Percentiles rank a stretch among this genome's conserved stretches.
phyloP scores from a whole-genome alignment of 2,113 vertebrate species.

The Bubo blakistoni region DNA sequence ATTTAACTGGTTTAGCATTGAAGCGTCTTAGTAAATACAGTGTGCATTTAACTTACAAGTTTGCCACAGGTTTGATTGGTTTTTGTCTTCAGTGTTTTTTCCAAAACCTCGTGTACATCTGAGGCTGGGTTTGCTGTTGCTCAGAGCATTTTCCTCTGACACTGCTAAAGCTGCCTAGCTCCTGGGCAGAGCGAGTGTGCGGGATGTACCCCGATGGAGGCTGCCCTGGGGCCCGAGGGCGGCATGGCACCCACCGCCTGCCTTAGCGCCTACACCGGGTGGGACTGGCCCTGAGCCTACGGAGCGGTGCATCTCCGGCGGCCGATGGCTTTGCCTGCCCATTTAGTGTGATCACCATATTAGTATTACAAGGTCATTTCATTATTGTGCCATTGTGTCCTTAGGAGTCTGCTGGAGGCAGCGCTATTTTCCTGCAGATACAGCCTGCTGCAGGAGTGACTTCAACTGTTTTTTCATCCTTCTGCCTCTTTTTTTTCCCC shows the following conservation, averaged over 20 bases:
- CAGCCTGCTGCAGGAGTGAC: not conserved
- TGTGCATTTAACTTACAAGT: not conserved
- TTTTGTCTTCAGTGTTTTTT: not conserved
- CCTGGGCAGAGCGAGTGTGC: accelerated
- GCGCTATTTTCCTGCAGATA: not conserved
- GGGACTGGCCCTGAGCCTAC: not conserved
- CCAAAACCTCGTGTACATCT: not conserved
- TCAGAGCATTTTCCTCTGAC: not conserved
- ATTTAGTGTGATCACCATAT: accelerated
- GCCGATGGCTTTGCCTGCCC: not conserved
- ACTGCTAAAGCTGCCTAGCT: not conserved
- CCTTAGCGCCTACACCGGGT: accelerated
- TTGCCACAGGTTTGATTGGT: not conserved
- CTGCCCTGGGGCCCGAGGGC: not conserved
- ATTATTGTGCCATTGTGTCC: not conserved
- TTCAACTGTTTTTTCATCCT: not conserved
- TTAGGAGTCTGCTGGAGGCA: not conserved
- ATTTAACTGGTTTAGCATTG: not conserved
- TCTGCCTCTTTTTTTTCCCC: not conserved
- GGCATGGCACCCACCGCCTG: accelerated
- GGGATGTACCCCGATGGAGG: accelerated
- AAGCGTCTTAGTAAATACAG: not conserved
- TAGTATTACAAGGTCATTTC: not conserved
- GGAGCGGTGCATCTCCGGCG: not conserved
- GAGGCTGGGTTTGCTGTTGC: not conserved